Base-by-base conservation (phyloP, 2,888 invertebrate species). In the Lasioglossum oenotherae region DNA sequence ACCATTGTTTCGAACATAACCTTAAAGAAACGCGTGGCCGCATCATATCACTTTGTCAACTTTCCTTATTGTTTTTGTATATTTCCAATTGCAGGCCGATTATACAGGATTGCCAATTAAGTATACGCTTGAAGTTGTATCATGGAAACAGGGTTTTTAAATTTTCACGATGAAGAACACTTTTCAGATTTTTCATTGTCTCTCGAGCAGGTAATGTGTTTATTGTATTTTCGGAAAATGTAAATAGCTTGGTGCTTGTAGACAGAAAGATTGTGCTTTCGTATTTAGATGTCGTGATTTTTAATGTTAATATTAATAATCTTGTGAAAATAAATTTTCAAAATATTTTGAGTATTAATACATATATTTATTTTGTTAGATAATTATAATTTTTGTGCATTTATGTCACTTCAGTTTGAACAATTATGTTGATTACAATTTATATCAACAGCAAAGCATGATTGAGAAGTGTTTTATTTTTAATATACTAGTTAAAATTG, bases 121-220 rank as follows among this genome's bases (percentile, higher is more conserved):
- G n/a, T 71, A 69, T 72, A 10, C 44, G 35, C 35, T 67, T 14
- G 78, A 79, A 72, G 60, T 72, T 60, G 84, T 87, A 85, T 79
- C 90, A 96, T 96, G 96, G 96, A 96, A 94, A 94, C 96, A 86
- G 96, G 95, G 91, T 95, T 95, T 90, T 92, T 96, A 86, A 95
- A 95, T 93, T 95, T 96, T 90, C 95, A 95, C 87, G 95, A 96
- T 93, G 96, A 95, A 92, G 96, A 96, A 94, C 95, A 95, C 87
- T 96, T 96, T 93, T 94, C 95, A 74, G 94, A 94, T 90, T 93
- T 93, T 90, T 91, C 94, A 86, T 88, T 95, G 88, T 92, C 93
- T 64, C 85, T 93, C 71, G 93, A 93, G 84, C 93, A 94, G 92
- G 94, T 94, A 91, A 92, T 78, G 74, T 76, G 57, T 23, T 49